phyloP scores from a whole-genome alignment of 2,113 vertebrate species.

The Eptesicus fuscus region DNA sequence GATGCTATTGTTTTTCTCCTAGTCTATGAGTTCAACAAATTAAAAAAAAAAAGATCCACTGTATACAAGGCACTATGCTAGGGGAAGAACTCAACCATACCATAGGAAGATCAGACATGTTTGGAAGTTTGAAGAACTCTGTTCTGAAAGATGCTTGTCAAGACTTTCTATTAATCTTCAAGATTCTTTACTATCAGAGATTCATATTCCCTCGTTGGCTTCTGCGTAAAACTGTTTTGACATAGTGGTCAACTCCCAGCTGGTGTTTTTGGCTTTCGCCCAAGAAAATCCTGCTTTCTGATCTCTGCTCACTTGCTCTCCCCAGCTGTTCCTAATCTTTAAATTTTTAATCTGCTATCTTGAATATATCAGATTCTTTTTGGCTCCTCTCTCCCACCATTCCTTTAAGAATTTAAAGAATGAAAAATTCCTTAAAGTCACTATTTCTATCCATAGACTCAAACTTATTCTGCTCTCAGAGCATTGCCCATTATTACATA shows the following conservation, averaged over 20 bases:
- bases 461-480: not conserved
- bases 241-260: constrained; percentile 47
- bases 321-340: constrained; percentile 66
- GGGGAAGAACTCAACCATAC: not conserved
- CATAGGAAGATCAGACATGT: not conserved
- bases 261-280: constrained; percentile 59
- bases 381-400: not conserved
- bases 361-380: constrained; percentile 43
- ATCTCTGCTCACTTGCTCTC: not conserved
- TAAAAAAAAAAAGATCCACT: too few species aligned
- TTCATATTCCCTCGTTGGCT: constrained; percentile 23
- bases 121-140: not conserved
- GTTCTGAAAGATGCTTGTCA: constrained; percentile 24
- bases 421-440: constrained; percentile 35
- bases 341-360: constrained; percentile 54
- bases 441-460: not conserved
- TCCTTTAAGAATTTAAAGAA: constrained; percentile 52
- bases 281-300: constrained; percentile 56
- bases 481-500: not conserved
- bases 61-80: not conserved
- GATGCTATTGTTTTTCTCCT: not conserved
- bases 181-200: constrained; percentile 28
- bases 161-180: constrained; percentile 10
- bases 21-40: not conserved
- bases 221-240: constrained; percentile 54